These are phyloP conservation scores for Scleropages formosus DNA, from an alignment of 2,797 vertebrate species.

Conservation along the genomic window DNA sequence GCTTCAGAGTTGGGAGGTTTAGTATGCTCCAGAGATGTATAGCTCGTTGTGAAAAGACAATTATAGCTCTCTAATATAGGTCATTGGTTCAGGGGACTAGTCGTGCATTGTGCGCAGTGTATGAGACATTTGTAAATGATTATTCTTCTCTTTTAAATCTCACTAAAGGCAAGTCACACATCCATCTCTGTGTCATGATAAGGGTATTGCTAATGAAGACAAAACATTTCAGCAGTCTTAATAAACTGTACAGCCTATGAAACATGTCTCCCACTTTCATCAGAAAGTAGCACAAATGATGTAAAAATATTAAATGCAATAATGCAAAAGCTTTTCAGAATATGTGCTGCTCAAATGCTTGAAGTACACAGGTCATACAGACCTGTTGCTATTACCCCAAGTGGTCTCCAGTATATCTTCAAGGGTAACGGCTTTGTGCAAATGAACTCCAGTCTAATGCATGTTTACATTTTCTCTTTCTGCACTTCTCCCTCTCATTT, in stretches of 20 bases:
- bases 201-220: background rate
- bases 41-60: conserved; percentile 62
- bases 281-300: background rate
- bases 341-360: background rate
- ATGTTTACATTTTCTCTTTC: background rate
- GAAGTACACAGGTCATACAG: background rate
- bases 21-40: conserved; percentile 45
- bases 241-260: conserved; percentile 15
- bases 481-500: background rate
- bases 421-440: background rate
- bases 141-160: conserved; percentile 36
- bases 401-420: conserved; percentile 12
- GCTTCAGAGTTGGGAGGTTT: conserved; percentile 39
- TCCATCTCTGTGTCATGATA: background rate
- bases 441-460: background rate
- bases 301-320: background rate
- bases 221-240: background rate
- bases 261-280: conserved; percentile 24
- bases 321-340: background rate
- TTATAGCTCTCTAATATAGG: conserved; percentile 69
- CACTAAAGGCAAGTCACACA: conserved; percentile 9
- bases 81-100: conserved; percentile 65
- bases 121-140: conserved; percentile 52
- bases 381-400: background rate
- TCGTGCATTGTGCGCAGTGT: conserved; percentile 47